Evolutionary conservation across 2,113 vertebrate genomes (phyloP).

Genomic region (Odobenus rosmarus): DNA sequence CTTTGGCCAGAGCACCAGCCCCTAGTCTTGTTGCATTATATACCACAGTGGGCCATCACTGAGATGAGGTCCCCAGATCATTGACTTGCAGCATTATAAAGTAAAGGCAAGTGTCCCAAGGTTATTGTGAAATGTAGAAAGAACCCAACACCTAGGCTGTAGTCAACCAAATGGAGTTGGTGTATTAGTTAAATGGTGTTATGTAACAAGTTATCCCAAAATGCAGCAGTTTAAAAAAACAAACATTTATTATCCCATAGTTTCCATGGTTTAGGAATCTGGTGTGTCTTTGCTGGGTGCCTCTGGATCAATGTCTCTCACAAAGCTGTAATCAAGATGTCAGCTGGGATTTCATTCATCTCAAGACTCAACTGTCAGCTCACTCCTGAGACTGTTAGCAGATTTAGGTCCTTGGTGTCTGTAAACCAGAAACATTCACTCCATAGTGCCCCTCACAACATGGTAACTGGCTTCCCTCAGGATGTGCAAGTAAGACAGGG

Average conservation of each 20-base stretch:
- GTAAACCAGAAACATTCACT: neutral
- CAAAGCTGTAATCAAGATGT: neutral
- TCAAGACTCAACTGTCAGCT: neutral
- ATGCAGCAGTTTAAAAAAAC: neutral
- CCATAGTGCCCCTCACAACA: neutral
- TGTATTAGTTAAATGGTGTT: neutral
- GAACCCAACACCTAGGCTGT: neutral
- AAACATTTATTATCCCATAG: neutral
- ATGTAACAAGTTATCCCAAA: neutral
- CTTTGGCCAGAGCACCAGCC: no score
- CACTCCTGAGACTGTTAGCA: neutral
- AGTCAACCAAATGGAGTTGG: neutral
- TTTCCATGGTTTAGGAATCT: neutral
- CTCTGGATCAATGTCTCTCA: neutral
- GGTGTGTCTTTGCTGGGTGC: neutral
- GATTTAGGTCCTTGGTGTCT: neutral
- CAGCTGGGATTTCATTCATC: neutral
- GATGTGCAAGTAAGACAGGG: neutral
- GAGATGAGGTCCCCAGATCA: neutral
- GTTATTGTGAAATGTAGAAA: neutral
- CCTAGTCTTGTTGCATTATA: neutral
- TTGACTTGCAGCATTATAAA: neutral
- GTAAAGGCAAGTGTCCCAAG: neutral
- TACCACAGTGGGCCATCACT: neutral
- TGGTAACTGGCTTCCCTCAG: neutral